Percentiles rank a stretch among this genome's conserved stretches.
Conservation (phyloP, 2,888 invertebrate genomes). For the Stenolophus ochropezus region DNA sequence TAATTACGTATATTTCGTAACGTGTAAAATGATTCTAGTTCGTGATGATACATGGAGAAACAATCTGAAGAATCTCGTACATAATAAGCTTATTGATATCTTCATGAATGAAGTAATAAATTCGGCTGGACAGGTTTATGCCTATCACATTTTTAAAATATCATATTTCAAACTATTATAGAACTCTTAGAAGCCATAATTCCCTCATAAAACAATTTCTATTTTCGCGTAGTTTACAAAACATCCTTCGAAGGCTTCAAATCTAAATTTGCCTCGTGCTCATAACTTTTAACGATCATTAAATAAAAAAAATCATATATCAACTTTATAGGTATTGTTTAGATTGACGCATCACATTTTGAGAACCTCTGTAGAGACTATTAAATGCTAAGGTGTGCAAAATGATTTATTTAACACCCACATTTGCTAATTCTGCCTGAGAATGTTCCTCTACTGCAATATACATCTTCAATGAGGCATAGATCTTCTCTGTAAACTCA, state of each 20-base stretch:
- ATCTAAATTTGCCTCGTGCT: conserved; percentile 8
- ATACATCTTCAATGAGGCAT: background rate
- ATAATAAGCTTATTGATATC: conserved; percentile 13
- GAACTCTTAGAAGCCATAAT: conserved; percentile 35
- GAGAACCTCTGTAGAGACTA: conserved; percentile 67
- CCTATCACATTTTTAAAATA: conserved; percentile 23
- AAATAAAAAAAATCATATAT: conserved; percentile 34
- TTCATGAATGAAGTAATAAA: conserved; percentile 11
- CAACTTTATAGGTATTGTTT: conserved; percentile 21
- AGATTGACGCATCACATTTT: conserved; percentile 58
- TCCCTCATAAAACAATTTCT: conserved; percentile 17
- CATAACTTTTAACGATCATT: conserved; percentile 20
- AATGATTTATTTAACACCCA: conserved; percentile 70
- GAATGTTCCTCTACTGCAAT: conserved; percentile 63
- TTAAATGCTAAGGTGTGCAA: conserved; percentile 68
- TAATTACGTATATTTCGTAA: too few species aligned
- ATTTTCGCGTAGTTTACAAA: conserved; percentile 36
- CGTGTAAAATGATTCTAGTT: too few species aligned
- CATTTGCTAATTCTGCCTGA: conserved; percentile 68
- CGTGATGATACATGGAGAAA: background rate
- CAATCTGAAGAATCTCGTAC: background rate
- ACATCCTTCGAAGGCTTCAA: conserved; percentile 8
- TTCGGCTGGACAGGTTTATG: conserved; percentile 14
- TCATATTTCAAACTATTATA: conserved; percentile 29
- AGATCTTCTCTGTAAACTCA: conserved; percentile 53